These are phyloP conservation scores for Gorilla gorilla DNA, from an alignment of 2,113 vertebrate species.

Conservation along the genomic window DNA sequence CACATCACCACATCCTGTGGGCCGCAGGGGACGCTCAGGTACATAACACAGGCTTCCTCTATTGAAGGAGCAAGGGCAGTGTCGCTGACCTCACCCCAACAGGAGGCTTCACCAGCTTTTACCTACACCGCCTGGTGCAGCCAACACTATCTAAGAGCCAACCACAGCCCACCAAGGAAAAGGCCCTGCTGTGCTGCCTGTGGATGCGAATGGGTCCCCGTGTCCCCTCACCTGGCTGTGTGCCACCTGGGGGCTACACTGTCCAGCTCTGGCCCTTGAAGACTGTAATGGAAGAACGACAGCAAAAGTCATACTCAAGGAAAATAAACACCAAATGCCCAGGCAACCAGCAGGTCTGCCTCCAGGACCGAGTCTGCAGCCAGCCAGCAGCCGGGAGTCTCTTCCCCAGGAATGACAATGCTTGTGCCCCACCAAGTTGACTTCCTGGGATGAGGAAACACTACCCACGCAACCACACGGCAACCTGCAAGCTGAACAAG, in stretches of 20 bases:
- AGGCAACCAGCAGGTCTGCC: neutral
- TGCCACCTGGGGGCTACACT: neutral
- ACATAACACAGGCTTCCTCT: neutral
- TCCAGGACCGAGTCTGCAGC: no score
- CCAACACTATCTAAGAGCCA: rapidly evolving
- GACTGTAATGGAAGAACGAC: neutral
- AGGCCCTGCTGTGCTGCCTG: neutral
- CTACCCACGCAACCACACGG: neutral
- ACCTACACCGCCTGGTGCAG: rapidly evolving
- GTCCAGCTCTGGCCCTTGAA: neutral
- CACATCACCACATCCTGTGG: no score
- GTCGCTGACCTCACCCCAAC: neutral
- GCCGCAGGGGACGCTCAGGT: no score
- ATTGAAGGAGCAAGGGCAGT: neutral
- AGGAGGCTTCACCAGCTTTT: neutral
- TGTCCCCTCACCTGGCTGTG: neutral
- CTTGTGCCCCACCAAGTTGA: neutral
- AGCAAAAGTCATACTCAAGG: neutral
- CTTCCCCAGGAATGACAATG: neutral
- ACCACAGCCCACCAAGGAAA: no score
- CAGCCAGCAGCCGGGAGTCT: rapidly evolving
- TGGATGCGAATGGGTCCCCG: neutral
- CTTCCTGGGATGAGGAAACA: neutral
- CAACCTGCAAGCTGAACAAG: neutral
- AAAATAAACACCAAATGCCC: rapidly evolving